Percentiles rank a stretch among this genome's conserved stretches.
Evolutionary conservation across 2,888 invertebrate genomes (phyloP).

Genomic region (Sminthurinus aureus): DNA sequence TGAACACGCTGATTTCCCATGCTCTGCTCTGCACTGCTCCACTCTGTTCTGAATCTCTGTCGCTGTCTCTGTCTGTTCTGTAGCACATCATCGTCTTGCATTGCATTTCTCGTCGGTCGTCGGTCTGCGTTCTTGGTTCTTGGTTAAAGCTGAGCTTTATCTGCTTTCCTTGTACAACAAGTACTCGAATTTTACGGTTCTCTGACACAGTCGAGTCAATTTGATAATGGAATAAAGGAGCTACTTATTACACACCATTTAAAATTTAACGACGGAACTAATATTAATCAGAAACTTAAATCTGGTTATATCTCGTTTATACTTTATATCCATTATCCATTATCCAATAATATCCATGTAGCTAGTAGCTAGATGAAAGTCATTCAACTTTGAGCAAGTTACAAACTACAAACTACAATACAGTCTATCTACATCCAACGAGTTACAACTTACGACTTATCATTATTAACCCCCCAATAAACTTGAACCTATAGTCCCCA

Average conservation of each 20-base stretch:
- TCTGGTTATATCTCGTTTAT: neutral
- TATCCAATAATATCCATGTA: no score
- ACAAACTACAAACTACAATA: neutral
- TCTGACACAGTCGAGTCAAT: neutral
- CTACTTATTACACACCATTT: constrained; percentile 9
- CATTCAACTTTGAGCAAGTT: no score
- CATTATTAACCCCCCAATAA: no score
- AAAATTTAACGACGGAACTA: neutral
- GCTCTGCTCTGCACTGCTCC: neutral
- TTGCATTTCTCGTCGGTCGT: neutral
- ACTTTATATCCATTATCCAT: neutral
- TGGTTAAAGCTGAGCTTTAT: no score
- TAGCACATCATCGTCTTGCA: no score
- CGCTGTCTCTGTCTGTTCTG: neutral
- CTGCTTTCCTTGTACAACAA: no score
- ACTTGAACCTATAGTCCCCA: no score
- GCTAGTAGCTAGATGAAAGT: neutral
- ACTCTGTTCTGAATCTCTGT: neutral
- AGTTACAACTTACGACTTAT: no score
- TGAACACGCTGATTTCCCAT: constrained; percentile 9
- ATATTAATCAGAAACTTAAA: neutral
- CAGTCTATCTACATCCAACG: no score
- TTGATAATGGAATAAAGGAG: constrained; percentile 24
- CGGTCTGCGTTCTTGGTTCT: neutral
- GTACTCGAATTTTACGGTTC: no score